Conservation (phyloP, 2,797 vertebrate genomes). For the Heliangelus exortis region DNA sequence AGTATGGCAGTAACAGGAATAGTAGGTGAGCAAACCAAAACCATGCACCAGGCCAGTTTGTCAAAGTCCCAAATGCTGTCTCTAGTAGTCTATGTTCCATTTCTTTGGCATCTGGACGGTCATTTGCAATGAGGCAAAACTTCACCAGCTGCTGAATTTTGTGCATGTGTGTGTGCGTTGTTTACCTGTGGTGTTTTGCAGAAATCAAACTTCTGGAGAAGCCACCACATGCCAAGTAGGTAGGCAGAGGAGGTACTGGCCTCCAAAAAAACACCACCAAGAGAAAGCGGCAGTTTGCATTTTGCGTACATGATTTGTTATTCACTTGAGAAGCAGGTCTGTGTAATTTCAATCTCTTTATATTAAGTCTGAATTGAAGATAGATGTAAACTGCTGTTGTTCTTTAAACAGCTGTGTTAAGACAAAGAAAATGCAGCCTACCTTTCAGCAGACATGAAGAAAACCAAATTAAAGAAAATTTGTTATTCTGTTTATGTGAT, state of each 20-base stretch:
- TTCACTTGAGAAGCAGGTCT: not conserved
- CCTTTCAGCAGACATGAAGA: not conserved
- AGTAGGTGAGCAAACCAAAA: not conserved
- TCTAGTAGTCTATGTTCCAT: not conserved
- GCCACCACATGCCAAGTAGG: not conserved
- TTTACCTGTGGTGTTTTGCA: not conserved
- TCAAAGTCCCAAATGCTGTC: conserved; percentile 30
- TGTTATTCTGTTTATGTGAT: not conserved
- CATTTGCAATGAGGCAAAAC: conserved; percentile 7
- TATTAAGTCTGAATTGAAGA: not conserved
- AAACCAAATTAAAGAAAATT: not conserved
- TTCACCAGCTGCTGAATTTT: not conserved
- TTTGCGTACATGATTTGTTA: not conserved
- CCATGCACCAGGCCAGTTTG: not conserved
- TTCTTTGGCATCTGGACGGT: conserved; percentile 10
- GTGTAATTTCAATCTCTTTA: not conserved
- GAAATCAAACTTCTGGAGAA: not conserved
- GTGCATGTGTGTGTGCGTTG: not conserved
- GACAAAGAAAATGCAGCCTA: not conserved
- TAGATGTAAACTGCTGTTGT: not conserved
- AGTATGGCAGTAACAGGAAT: not conserved
- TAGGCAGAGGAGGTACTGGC: not conserved
- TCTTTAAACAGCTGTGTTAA: not conserved
- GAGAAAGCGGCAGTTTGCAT: not conserved
- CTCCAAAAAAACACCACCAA: not conserved